Percentiles rank a stretch among this genome's conserved stretches.
Evolutionary conservation across 2,113 vertebrate genomes (phyloP).

Genomic region (Nibea coibor): DNA sequence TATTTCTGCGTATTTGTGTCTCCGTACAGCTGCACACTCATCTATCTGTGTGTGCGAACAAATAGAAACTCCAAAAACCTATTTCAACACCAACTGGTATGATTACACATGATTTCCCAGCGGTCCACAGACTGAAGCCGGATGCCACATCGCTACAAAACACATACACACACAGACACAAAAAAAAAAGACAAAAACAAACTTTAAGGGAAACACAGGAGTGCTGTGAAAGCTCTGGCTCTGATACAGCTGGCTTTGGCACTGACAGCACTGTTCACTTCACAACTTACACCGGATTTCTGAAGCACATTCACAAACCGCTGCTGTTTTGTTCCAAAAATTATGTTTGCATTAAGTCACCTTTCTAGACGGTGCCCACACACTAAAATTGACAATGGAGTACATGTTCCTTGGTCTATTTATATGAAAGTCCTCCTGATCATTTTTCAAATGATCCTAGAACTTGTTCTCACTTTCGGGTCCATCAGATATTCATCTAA

Average conservation of each 20-base stretch:
- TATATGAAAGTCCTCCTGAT: background rate
- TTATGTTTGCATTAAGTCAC: background rate
- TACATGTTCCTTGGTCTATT: no score
- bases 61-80: constrained; percentile 22
- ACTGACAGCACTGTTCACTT: background rate
- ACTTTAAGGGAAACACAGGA: background rate
- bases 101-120: constrained; percentile 52
- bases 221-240: background rate
- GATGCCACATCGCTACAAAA: constrained; percentile 1
- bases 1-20: background rate
- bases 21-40: background rate
- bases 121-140: constrained; percentile 10
- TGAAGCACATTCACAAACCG: constrained; percentile 9
- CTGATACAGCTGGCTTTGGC: background rate
- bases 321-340: background rate
- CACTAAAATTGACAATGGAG: background rate
- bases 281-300: background rate
- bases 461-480: background rate
- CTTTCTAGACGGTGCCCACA: background rate
- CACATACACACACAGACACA: background rate
- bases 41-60: background rate
- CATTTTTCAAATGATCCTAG: background rate
- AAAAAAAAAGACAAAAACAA: constrained; percentile 8
- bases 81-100: constrained; percentile 35
- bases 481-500: background rate